A percentile compares a stretch with the other conserved stretches of the same genome.
phyloP scores from a whole-genome alignment of 92 coral and sea anemone genomes.

The Epizoanthus ramosus region DNA sequence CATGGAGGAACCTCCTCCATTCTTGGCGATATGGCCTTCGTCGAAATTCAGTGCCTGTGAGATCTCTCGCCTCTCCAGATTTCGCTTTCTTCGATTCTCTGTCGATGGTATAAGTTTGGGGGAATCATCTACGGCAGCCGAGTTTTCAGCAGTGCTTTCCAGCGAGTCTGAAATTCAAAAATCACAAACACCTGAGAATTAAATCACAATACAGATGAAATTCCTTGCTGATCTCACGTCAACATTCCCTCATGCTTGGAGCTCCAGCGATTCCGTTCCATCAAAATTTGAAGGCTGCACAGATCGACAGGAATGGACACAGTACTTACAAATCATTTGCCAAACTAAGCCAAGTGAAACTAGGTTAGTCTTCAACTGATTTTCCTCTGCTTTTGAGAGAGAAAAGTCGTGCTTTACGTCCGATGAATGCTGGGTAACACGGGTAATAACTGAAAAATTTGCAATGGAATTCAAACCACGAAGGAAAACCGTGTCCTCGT shows the following conservation, averaged over 20 bases:
- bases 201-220: conserved; percentile 9
- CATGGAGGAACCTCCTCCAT: conserved; percentile 54
- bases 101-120: conserved; percentile 71
- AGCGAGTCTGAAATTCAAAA: conserved; percentile 39
- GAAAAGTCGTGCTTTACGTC: conserved; percentile 27
- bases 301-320: conserved; percentile 38
- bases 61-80: conserved; percentile 74
- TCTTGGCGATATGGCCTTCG: conserved; percentile 65
- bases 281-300: conserved; percentile 33
- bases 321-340: conserved; percentile 43
- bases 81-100: conserved; percentile 83
- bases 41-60: conserved; percentile 67
- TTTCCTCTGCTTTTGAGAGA: conserved; percentile 11
- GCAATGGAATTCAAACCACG: conserved; percentile 80
- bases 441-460: conserved; percentile 66
- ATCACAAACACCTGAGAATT: conserved; percentile 9
- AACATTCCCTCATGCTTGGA: conserved; percentile 36
- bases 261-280: conserved; percentile 32
- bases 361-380: conserved; percentile 1
- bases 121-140: conserved; percentile 58
- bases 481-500: conserved; percentile 59
- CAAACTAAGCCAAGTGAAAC: not conserved
- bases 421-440: conserved; percentile 48
- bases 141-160: conserved; percentile 21
- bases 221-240: conserved; percentile 32